phyloP scores from a whole-genome alignment of 1,140 invertebrate genomes.

The Scaptomyza montana region DNA sequence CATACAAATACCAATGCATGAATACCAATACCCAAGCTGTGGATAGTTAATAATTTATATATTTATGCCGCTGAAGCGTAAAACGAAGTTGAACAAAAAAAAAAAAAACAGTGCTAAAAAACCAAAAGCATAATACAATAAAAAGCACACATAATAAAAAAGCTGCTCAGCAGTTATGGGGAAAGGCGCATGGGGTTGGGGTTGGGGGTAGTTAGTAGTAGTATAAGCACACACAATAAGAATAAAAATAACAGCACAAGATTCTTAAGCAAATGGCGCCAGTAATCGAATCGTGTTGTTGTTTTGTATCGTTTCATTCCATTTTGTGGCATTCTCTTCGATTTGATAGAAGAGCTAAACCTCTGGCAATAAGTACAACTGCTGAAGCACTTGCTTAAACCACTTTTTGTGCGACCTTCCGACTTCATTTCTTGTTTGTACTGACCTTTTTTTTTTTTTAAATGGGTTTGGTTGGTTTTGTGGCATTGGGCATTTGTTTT shows the following conservation, averaged over 20 bases:
- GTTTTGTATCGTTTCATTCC: background rate
- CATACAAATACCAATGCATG: conserved; percentile 14
- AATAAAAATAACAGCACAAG: background rate
- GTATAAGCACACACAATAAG: background rate
- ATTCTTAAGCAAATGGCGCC: conserved; percentile 61
- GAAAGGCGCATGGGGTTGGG: background rate
- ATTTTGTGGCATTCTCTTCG: background rate
- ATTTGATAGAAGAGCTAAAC: conserved; percentile 11
- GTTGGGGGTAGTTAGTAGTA: background rate
- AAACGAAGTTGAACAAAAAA: conserved; percentile 66
- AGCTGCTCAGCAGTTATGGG: conserved; percentile 37
- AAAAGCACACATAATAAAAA: conserved; percentile 81
- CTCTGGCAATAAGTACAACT: conserved; percentile 15
- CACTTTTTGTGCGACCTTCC: conserved; percentile 33
- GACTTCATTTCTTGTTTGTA: conserved; percentile 43
- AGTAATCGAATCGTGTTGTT: conserved; percentile 63
- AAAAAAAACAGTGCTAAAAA: conserved; percentile 72
- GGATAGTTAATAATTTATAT: conserved; percentile 81
- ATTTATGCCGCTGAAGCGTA: conserved; percentile 80
- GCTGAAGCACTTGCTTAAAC: conserved; percentile 29
- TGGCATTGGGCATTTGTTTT: conserved; percentile 14
- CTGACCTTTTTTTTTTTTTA: background rate
- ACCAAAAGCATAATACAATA: conserved; percentile 78
- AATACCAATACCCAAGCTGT: conserved; percentile 44
- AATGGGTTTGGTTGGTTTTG: background rate